Evolutionary conservation across 2,888 invertebrate genomes (phyloP), one percentile per base, ranked within the genome.

Genomic region (Drosophila melanosoma): DNA sequence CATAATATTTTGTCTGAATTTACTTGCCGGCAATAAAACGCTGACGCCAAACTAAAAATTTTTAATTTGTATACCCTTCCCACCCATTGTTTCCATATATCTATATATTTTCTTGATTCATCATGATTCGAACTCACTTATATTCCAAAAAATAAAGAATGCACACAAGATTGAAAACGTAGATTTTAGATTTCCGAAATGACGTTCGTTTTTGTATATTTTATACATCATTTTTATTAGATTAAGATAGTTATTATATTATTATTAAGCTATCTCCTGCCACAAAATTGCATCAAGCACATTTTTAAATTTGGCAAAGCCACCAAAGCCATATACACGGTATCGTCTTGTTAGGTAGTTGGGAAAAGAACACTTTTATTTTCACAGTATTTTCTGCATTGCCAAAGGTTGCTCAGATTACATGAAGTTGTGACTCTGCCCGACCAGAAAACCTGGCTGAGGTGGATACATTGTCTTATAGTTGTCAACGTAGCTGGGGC

Each of bases 11-110:
- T 75, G 72, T 45, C 66, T 52, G 57, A 67, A 73, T 64, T 69
- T 68, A 62, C 48, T 59, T 66, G 66, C 56, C 65, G 63, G 63
- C 69, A 73, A 80, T 80, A 80, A 82, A 80, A 61, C 57, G 66
- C 71, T 79, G 81, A 79, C 82, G 76, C 82, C 81, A 81, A 69
- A 69, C 64, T 69, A 76, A 69, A 70, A 72, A 69, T 63, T 53
- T 63, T 71, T 56, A 45, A 23, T 15, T 42, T 6, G 5, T 20
- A 42, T 42, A 57, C 57, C 20, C 17, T 57, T 29, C 11, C 6
- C 10, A 32, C 3, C 0, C 11, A 20, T 20, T 32, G 40, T 20
- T 20, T 3, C 23, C 26, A n/a, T 4, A 38, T 8, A 12, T n/a
- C 11, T 56, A 26, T 38, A 29, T 38, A 29, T 4, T 12, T 26